Conservation (phyloP, 1,140 invertebrate species). For the Drosophila repleta region DNA sequence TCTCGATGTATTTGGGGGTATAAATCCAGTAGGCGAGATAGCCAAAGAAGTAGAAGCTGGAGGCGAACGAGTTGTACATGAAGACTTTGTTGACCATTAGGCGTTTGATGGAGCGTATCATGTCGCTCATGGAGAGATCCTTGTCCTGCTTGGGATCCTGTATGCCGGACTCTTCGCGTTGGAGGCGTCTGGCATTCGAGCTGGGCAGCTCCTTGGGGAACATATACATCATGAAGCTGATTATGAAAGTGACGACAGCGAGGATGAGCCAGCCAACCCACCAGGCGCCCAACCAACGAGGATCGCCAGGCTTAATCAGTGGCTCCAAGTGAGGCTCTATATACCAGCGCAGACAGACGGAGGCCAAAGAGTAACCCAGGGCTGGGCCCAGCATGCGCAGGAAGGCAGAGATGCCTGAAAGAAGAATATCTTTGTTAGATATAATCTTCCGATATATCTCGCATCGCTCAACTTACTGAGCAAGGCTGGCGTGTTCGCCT, state of each 20-base stretch:
- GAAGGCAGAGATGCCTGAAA: slow-evolving; percentile 87
- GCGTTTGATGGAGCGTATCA: slow-evolving; percentile 54
- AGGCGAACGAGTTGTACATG: slow-evolving; percentile 88
- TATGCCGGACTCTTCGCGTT: slow-evolving; percentile 7
- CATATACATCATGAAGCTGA: slow-evolving; percentile 86
- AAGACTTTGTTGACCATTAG: slow-evolving; percentile 86
- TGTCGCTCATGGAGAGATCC: slow-evolving; percentile 56
- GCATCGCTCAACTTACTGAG: slow-evolving; percentile 85
- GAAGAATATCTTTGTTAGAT: neutral
- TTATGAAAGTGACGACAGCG: slow-evolving; percentile 86
- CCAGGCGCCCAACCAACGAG: slow-evolving; percentile 91
- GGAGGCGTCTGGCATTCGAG: slow-evolving; percentile 39
- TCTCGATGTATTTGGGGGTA: slow-evolving; percentile 91
- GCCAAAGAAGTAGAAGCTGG: slow-evolving; percentile 88
- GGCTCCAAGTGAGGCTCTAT: slow-evolving; percentile 88
- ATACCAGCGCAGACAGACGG: slow-evolving; percentile 88
- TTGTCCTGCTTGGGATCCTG: slow-evolving; percentile 14
- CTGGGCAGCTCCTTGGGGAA: slow-evolving; percentile 88
- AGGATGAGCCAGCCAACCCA: slow-evolving; percentile 91
- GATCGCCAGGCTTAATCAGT: slow-evolving; percentile 87
- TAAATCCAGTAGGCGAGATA: slow-evolving; percentile 91
- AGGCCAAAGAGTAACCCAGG: slow-evolving; percentile 88
- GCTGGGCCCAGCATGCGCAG: slow-evolving; percentile 89
- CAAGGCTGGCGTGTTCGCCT: slow-evolving; percentile 87
- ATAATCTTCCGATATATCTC: neutral